Conservation (phyloP, 2,113 vertebrate species). For the Hippocampus comes region DNA sequence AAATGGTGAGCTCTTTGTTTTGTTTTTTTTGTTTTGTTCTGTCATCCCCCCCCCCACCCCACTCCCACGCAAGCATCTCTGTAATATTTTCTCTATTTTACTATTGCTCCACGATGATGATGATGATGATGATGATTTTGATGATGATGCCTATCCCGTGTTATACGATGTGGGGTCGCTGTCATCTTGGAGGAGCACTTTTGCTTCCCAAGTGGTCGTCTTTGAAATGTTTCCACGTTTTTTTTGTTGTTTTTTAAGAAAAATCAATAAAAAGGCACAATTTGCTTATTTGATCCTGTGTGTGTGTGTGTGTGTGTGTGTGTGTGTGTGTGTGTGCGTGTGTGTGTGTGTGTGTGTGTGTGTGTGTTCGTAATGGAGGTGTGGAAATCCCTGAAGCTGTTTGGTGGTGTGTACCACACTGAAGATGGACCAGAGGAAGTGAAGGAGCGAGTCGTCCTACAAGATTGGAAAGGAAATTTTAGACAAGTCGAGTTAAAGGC, state of each 20-base stretch:
- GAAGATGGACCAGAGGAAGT: no score
- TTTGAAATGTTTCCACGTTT: slow-evolving; percentile 74
- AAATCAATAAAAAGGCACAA: slow-evolving; percentile 75
- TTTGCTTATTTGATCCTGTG: slow-evolving; percentile 66
- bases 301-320: slow-evolving; percentile 12
- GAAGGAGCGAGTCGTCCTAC: no score
- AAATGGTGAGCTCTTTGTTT: slow-evolving; percentile 76
- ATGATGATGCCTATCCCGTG: slow-evolving; percentile 58
- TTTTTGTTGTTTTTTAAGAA: slow-evolving; percentile 67
- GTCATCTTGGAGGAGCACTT: slow-evolving; percentile 74
- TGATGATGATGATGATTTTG: background rate
- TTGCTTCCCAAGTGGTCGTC: slow-evolving; percentile 76
- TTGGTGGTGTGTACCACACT: no score
- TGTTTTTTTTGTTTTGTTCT: slow-evolving; percentile 72
- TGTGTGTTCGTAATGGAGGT: no score
- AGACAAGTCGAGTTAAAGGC: no score
- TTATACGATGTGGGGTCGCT: slow-evolving; percentile 70
- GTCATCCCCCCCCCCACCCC: background rate
- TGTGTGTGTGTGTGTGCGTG: no score
- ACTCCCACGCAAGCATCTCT: slow-evolving; percentile 73
- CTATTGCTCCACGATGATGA: slow-evolving; percentile 60
- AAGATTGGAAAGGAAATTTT: no score
- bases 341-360: no score
- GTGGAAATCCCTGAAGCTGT: no score
- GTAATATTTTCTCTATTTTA: slow-evolving; percentile 76